Conservation (phyloP, 2,888 invertebrate species). For the Chloroclystis v-ata region DNA sequence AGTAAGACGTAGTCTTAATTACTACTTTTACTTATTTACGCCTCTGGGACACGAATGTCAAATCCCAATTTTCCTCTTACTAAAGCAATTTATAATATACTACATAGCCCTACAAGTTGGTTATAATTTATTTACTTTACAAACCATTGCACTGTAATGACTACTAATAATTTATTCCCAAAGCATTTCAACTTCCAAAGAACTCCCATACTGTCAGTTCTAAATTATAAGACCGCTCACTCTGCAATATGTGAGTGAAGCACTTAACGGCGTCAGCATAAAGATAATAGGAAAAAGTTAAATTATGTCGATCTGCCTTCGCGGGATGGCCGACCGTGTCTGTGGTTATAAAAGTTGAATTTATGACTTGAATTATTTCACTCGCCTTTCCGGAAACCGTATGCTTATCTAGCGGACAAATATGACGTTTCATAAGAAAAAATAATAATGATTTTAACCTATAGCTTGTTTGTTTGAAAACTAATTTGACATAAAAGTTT, state of each 20-base stretch:
- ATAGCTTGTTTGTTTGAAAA: no score
- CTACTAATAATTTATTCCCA: slow-evolving; percentile 21
- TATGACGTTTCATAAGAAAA: background rate
- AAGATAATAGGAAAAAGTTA: slow-evolving; percentile 79
- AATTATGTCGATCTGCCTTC: slow-evolving; percentile 73
- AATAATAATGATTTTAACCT: no score
- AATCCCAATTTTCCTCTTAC: no score
- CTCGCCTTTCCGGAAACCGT: slow-evolving; percentile 44
- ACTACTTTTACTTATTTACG: no score
- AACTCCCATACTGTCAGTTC: slow-evolving; percentile 31
- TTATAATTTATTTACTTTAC: no score
- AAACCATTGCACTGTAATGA: background rate
- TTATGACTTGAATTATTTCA: slow-evolving; percentile 72
- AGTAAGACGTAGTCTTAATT: no score
- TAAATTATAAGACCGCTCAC: slow-evolving; percentile 53
- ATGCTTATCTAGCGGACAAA: slow-evolving; percentile 8
- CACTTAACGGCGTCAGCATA: slow-evolving; percentile 70
- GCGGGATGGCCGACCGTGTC: slow-evolving; percentile 43
- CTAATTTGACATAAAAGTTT: no score
- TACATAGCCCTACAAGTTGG: no score
- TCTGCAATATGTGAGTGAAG: slow-evolving; percentile 60
- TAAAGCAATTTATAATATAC: no score
- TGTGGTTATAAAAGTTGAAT: slow-evolving; percentile 72
- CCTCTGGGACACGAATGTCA: no score
- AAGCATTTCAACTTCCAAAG: slow-evolving; percentile 27